Conservation (phyloP, 2,888 invertebrate species). For the Lochmaea capreae region DNA sequence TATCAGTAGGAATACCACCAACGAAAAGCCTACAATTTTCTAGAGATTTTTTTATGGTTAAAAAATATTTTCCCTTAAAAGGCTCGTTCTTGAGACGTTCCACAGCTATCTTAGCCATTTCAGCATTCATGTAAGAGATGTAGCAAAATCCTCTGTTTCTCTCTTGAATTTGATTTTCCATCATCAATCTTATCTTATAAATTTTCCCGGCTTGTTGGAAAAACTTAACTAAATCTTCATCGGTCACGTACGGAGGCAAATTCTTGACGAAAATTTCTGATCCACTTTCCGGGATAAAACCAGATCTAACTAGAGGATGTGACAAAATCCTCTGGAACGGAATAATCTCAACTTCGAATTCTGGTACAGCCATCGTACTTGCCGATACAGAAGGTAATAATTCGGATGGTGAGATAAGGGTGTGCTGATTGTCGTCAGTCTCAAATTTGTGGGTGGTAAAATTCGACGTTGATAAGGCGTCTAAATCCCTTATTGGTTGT, state of each 20-base stretch:
- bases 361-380: constrained; percentile 6
- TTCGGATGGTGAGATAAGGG: not conserved
- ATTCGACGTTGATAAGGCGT: not conserved
- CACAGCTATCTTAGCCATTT: constrained; percentile 68
- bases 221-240: constrained; percentile 79
- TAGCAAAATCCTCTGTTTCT: constrained; percentile 67
- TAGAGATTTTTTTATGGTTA: constrained; percentile 59
- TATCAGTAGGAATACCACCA: constrained; percentile 63
- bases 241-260: constrained; percentile 78
- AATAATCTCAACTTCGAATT: constrained; percentile 10
- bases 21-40: constrained; percentile 58
- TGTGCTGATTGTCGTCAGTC: no score
- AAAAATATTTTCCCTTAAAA: constrained; percentile 64
- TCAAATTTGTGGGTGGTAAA: not conserved
- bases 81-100: constrained; percentile 42
- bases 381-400: not conserved
- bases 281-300: constrained; percentile 71
- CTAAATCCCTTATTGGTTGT: not conserved
- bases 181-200: constrained; percentile 82
- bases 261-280: constrained; percentile 82
- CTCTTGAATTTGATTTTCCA: constrained; percentile 67
- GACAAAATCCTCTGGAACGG: constrained; percentile 74
- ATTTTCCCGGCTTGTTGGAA: constrained; percentile 75
- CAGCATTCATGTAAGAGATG: constrained; percentile 70
- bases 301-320: constrained; percentile 71